Percentiles rank a stretch among this genome's conserved stretches.
phyloP scores from a whole-genome alignment of 1,140 invertebrate species.

The Oedothorax gibbosus region DNA sequence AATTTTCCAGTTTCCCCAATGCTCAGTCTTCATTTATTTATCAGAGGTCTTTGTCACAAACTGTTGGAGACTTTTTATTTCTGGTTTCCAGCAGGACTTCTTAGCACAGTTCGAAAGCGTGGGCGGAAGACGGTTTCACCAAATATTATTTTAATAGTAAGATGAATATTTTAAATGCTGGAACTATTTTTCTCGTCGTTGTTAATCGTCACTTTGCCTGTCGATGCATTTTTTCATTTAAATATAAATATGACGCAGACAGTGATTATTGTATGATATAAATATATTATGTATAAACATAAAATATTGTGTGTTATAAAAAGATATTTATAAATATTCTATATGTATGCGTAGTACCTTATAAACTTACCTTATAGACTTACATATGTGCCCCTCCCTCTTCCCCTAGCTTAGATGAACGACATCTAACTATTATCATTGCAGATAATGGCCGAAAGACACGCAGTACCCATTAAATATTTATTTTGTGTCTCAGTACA shows the following conservation, averaged over 20 bases:
- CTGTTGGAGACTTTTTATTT: slow-evolving; percentile 10
- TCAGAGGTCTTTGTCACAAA: too few species aligned
- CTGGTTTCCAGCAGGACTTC: slow-evolving; percentile 52
- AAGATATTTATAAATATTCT: slow-evolving; percentile 21
- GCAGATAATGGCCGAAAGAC: too few species aligned
- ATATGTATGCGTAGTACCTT: not conserved
- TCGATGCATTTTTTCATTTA: slow-evolving; percentile 49
- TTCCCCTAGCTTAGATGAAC: too few species aligned
- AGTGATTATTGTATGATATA: slow-evolving; percentile 46
- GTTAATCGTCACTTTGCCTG: slow-evolving; percentile 30
- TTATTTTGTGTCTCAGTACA: too few species aligned
- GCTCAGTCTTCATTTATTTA: too few species aligned
- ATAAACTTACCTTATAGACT: too few species aligned
- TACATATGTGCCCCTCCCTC: too few species aligned
- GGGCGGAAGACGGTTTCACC: slow-evolving; percentile 21
- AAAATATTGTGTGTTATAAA: slow-evolving; percentile 22
- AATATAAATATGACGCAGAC: not conserved
- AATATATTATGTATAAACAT: slow-evolving; percentile 43
- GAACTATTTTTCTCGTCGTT: slow-evolving; percentile 48
- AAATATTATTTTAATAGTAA: slow-evolving; percentile 61
- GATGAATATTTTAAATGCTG: slow-evolving; percentile 56
- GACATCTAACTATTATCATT: too few species aligned
- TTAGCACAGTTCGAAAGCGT: slow-evolving; percentile 43
- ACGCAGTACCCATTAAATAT: too few species aligned
- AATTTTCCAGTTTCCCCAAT: too few species aligned